Evolutionary conservation across 1,140 invertebrate species (phyloP), one percentile per base, ranked within the genome.

Genomic region (Cyphomyrmex costatus): DNA sequence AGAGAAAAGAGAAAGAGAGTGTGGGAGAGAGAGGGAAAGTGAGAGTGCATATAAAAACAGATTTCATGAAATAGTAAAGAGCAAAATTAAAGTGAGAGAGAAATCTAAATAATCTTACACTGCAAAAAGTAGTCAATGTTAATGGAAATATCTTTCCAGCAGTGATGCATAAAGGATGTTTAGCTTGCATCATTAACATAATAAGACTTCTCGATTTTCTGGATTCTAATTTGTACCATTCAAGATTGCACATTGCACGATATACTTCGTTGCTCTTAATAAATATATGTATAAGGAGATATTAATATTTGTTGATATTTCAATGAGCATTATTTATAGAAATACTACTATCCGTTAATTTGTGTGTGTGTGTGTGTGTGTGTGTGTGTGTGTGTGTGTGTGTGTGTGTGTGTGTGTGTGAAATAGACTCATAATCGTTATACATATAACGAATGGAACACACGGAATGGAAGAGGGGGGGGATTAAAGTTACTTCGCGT

Each of bases 111-210:
- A 74, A 66, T n/a, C 61, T 65, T 66, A 66, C 63, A 12, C 33
- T 66, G 63, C 63, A 66, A 42, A 66, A 66, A 12, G 63, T 66
- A 21, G 10, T 4, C 63, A 66, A 21, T 66, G 63, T 66, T 42
- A 66, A 42, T 14, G 33, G 63, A 66, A 66, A 14, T 42, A 66
- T 66, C 6, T 42, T 66, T 66, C 63, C 63, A 14, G 33, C 63
- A 42, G 63, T 66, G 1, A 66, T 42, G 6, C n/a, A 19, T 21
- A 66, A 66, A 42, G 63, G 33, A 36, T n/a, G 10, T 5, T 21
- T 2, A 1, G 33, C 0, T 21, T n/a, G 63, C 14, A 66, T 21
- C 33, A 66, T 36, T 42, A 66, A 66, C 2, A 66, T 21, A n/a
- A 66, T 66, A 21, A 66, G 6, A 42, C 1, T 21, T 66, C n/a